phyloP scores from a whole-genome alignment of 2,888 invertebrate genomes.

The Eretmocerus hayati region DNA sequence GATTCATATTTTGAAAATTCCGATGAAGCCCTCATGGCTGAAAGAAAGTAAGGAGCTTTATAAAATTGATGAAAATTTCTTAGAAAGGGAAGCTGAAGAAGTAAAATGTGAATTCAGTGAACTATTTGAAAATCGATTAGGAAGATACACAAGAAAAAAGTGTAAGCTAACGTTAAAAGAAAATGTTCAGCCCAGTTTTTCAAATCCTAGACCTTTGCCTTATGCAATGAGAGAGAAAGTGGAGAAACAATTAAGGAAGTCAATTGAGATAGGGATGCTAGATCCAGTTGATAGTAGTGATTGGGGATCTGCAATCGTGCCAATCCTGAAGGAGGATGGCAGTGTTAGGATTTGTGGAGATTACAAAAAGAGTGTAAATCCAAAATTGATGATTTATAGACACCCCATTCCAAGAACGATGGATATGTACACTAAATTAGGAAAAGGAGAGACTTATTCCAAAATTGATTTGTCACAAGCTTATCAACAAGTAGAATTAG shows the following conservation, averaged over 20 bases:
- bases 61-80: too few relatives aligned
- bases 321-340: slow-evolving; percentile 35
- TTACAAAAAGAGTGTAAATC: slow-evolving; percentile 35
- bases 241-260: slow-evolving; percentile 25
- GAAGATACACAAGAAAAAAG: slow-evolving; percentile 12
- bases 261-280: slow-evolving; percentile 23
- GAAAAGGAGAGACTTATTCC: slow-evolving; percentile 26
- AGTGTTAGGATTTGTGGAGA: slow-evolving; percentile 36
- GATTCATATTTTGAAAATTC: not conserved
- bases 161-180: slow-evolving; percentile 19
- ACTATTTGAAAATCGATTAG: slow-evolving; percentile 16
- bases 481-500: slow-evolving; percentile 35
- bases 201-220: slow-evolving; percentile 28
- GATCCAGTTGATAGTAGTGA: slow-evolving; percentile 25
- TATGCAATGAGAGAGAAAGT: slow-evolving; percentile 27
- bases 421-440: slow-evolving; percentile 20
- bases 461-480: slow-evolving; percentile 34
- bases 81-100: not conserved
- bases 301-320: slow-evolving; percentile 37
- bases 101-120: slow-evolving; percentile 10
- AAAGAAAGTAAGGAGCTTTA: too few relatives aligned
- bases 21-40: too few relatives aligned
- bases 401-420: slow-evolving; percentile 24
- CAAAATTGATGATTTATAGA: slow-evolving; percentile 25
- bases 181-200: slow-evolving; percentile 14